Evolutionary conservation across 2,888 invertebrate species (phyloP), one percentile per base, ranked within the genome.

Genomic region (Marasmarcha lunaedactyla): DNA sequence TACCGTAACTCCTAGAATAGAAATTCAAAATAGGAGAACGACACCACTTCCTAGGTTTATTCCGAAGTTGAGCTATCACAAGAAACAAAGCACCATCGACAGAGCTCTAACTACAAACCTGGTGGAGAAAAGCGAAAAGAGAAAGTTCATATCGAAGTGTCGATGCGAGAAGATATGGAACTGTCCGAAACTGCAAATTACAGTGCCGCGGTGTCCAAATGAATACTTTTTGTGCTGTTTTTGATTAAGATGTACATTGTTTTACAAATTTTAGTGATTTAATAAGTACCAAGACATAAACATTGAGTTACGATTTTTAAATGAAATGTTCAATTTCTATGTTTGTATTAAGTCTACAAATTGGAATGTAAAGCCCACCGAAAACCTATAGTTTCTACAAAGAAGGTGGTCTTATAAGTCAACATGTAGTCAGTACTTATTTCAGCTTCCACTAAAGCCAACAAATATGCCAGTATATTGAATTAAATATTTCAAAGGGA

Each of bases 161-260:
- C 52, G 78, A 1, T 85, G 84, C 41, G 78, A 72, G 41, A 79
- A 67, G 45, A 83, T 85, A 14, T 77, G 72, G 64, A 84, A 85
- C 46, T 85, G 84, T 49, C 73, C 74, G 0, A 84, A 79, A 40
- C 44, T 85, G 11, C 85, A 85, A 49, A 77, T 85, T 3, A 64
- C 71, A 1, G 76, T 84, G 12, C 73, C 77, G 1, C 52, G 84
- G 30, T 85, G 84, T 51, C 84, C 84, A 0, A 57, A 73, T 7
- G 85, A 84, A 35, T 73, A 74, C 42, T 85, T 84, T 44, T 44
- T 85, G 58, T 85, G 84, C 46, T 85, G 84, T 56, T 73, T 74
- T 46, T 77, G 58, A 57, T 38, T 33, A 15, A 40, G 34, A 33
- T 15, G 27, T 38, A 5, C 26, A 5, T 10, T 25, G 5, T 10